Conservation (phyloP, 2,113 vertebrate genomes). For the Onychostruthus taczanowskii region DNA sequence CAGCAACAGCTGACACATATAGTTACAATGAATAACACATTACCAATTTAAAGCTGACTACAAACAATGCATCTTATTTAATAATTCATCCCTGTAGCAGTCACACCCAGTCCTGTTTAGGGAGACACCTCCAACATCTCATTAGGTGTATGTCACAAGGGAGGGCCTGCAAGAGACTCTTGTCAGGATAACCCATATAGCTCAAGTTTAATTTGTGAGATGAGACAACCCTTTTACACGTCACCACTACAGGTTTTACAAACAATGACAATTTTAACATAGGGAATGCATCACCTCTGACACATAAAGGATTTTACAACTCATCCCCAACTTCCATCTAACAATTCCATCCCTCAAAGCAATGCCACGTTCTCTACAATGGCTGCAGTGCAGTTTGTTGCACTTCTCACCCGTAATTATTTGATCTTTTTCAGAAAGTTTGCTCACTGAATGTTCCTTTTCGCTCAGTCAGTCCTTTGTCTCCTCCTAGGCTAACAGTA, state of each 20-base stretch:
- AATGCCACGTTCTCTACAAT: background rate
- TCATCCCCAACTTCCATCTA: background rate
- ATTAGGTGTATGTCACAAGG: slow-evolving; percentile 9
- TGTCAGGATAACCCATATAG: slow-evolving; percentile 8
- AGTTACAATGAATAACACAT: background rate
- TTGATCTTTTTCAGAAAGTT: background rate
- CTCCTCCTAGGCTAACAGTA: background rate
- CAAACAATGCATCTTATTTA: background rate
- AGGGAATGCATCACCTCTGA: slow-evolving; percentile 10
- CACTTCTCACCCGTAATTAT: background rate
- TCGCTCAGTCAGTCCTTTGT: background rate
- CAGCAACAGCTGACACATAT: slow-evolving; percentile 8
- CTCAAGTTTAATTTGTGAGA: background rate
- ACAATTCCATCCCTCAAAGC: background rate
- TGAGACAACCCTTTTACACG: background rate
- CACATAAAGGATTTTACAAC: slow-evolving; percentile 39
- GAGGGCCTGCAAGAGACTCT: slow-evolving; percentile 11
- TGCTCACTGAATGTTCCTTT: background rate
- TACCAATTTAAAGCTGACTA: background rate
- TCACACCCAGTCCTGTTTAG: slow-evolving; percentile 6
- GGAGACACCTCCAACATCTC: slow-evolving; percentile 6
- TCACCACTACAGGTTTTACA: background rate
- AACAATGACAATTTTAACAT: background rate
- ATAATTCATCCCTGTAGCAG: background rate
- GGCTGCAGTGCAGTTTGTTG: background rate